Evolutionary conservation across 1,140 invertebrate species (phyloP).

Genomic region (Drosophila lowei): DNA sequence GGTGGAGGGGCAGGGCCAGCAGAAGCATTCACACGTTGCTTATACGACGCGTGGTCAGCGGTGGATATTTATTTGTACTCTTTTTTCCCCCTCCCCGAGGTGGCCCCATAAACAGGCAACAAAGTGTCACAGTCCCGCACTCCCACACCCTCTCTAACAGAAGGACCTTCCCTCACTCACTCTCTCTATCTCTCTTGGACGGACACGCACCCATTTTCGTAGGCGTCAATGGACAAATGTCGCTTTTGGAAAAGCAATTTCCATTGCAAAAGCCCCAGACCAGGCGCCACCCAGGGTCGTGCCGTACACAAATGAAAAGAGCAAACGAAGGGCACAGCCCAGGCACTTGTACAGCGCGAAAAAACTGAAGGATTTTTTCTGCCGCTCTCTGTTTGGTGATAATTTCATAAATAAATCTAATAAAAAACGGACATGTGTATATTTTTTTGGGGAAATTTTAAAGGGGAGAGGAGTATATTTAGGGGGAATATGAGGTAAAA

Average conservation of each 20-base stretch:
- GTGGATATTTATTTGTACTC: slow-evolving; percentile 9
- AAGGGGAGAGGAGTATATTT: too few relatives aligned
- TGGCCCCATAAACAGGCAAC: slow-evolving; percentile 16
- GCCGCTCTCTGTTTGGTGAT: background rate
- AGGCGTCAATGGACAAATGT: slow-evolving; percentile 47
- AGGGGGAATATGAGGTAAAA: too few relatives aligned
- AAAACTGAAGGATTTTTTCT: slow-evolving; percentile 1
- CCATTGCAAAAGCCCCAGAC: slow-evolving; percentile 40
- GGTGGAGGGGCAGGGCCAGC: slow-evolving; percentile 2
- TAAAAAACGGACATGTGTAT: slow-evolving; percentile 16
- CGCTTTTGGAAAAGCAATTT: slow-evolving; percentile 57
- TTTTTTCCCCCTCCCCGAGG: background rate
- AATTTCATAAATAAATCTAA: slow-evolving; percentile 46
- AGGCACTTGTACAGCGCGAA: background rate
- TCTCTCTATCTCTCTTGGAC: too few relatives aligned
- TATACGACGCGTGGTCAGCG: slow-evolving; percentile 9
- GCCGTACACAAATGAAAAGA: slow-evolving; percentile 37
- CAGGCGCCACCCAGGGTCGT: slow-evolving; percentile 37
- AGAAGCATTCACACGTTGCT: slow-evolving; percentile 5
- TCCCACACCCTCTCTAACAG: slow-evolving; percentile 11
- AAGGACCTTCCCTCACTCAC: too few relatives aligned
- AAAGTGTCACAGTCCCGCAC: slow-evolving; percentile 32
- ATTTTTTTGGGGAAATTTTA: background rate
- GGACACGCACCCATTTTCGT: slow-evolving; percentile 48
- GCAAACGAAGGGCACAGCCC: slow-evolving; percentile 17